phyloP scores from a whole-genome alignment of 2,113 vertebrate species.

The Oceanites oceanicus region DNA sequence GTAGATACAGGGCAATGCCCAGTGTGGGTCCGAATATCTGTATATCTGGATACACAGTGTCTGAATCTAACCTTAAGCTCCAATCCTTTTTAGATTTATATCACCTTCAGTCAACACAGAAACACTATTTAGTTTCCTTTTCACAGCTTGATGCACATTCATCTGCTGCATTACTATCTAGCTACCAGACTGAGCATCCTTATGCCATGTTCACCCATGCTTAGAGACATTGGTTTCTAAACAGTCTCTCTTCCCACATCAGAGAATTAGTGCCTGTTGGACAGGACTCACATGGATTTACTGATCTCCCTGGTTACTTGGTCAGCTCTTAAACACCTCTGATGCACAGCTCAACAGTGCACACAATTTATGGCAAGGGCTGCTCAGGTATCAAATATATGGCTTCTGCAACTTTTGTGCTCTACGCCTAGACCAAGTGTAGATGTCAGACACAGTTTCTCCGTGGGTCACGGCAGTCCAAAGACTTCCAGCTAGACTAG shows the following conservation, averaged over 20 bases:
- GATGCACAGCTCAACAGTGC: background rate
- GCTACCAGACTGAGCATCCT: background rate
- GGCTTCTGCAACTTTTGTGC: background rate
- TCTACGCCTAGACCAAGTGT: background rate
- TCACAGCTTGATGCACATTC: background rate
- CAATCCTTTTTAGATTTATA: background rate
- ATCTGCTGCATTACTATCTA: background rate
- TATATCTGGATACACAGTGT: accelerated
- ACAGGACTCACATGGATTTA: background rate
- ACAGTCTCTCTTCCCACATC: background rate
- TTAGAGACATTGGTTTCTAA: background rate
- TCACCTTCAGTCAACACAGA: background rate
- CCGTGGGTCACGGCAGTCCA: background rate
- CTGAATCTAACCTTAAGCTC: background rate
- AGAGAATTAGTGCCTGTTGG: background rate
- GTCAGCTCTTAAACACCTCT: background rate
- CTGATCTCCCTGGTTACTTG: background rate
- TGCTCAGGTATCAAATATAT: background rate
- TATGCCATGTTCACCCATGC: background rate
- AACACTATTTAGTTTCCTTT: background rate
- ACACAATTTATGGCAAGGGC: background rate
- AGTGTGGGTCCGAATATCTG: background rate
- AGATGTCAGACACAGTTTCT: background rate
- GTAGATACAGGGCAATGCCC: accelerated
- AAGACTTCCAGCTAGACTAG: background rate